These are phyloP conservation scores for Agrotis puta DNA, from an alignment of 2,888 invertebrate genomes.

Conservation along the genomic window DNA sequence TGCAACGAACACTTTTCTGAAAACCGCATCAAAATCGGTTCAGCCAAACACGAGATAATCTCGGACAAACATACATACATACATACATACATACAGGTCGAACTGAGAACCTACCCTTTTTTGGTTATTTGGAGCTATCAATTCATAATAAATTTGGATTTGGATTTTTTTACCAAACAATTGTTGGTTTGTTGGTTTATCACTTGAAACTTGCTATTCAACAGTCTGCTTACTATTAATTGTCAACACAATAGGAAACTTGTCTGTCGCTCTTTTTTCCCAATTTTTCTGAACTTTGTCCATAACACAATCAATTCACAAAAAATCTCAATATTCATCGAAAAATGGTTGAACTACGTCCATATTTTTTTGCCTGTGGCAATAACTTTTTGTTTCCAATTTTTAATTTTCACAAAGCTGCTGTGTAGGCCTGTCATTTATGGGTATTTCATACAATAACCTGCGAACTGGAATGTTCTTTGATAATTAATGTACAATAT, in stretches of 20 bases:
- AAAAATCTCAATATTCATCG: conserved; percentile 29
- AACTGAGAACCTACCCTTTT: too few relatives aligned
- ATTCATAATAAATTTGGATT: background rate
- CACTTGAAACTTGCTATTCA: background rate
- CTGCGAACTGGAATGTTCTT: background rate
- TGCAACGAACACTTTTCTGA: too few relatives aligned
- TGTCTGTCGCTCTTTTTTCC: background rate
- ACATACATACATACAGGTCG: too few relatives aligned
- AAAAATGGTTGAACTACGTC: background rate
- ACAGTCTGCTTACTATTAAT: background rate
- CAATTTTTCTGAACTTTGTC: conserved; percentile 14
- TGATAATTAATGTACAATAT: background rate
- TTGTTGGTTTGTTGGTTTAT: background rate
- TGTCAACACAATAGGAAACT: background rate
- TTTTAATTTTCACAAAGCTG: conserved; percentile 12
- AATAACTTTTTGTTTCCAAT: conserved; percentile 2
- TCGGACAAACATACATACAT: too few relatives aligned
- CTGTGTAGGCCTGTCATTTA: background rate
- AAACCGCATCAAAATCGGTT: too few relatives aligned
- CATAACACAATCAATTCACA: conserved; percentile 2
- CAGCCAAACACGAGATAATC: too few relatives aligned
- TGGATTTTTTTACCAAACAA: background rate
- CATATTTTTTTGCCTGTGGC: conserved; percentile 7
- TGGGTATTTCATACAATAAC: background rate
- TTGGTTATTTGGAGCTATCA: too few relatives aligned